Percentiles rank a stretch among this genome's conserved stretches.
These are phyloP conservation scores for Melanotaenia trifasciata DNA, from an alignment of 2,797 vertebrate species.

Conservation along the genomic window DNA sequence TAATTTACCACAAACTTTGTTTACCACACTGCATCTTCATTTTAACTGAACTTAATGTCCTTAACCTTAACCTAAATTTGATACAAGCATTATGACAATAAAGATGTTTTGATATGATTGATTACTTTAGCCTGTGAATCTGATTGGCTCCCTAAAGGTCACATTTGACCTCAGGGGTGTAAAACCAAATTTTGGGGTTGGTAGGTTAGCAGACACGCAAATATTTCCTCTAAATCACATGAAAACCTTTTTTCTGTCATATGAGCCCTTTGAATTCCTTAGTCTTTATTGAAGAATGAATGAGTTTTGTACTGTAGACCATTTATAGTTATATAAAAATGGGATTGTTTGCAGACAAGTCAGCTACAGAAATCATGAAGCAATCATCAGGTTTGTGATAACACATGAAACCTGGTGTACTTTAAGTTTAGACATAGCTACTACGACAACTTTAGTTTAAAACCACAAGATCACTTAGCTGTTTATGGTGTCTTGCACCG, in stretches of 20 bases:
- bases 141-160: too few species aligned
- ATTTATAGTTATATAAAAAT: background rate
- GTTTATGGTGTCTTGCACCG: slow-evolving; percentile 3
- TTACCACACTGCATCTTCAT: too few species aligned
- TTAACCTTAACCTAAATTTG: too few species aligned
- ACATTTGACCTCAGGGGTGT: too few species aligned
- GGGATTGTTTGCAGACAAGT: background rate
- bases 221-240: background rate
- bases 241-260: too few species aligned
- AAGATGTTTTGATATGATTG: too few species aligned
- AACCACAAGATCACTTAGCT: background rate
- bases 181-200: too few species aligned
- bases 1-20: too few species aligned
- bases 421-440: background rate
- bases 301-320: background rate
- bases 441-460: slow-evolving; percentile 4
- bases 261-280: background rate
- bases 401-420: background rate
- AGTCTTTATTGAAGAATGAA: background rate
- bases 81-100: background rate
- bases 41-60: too few species aligned
- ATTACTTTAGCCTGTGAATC: too few species aligned
- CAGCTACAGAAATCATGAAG: background rate
- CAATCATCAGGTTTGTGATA: slow-evolving; percentile 8
- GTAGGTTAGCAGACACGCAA: background rate